These are phyloP conservation scores for Bradypodion pumilum DNA, from an alignment of 2,797 vertebrate genomes.

Conservation along the genomic window DNA sequence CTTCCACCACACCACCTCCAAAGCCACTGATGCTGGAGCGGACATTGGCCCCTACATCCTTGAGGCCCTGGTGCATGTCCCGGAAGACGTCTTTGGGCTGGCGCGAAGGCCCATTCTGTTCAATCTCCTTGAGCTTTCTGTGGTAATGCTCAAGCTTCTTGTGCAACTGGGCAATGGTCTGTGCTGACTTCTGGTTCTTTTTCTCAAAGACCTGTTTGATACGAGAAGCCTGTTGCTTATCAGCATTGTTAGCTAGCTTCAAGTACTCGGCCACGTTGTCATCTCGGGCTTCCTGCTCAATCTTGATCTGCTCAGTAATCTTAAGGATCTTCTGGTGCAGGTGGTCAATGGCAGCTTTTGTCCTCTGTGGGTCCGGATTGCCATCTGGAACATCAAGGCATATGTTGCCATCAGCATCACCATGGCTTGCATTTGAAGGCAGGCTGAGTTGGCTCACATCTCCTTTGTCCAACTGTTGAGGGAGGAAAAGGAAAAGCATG, in stretches of 20 bases:
- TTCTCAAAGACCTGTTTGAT: slow-evolving; percentile 99
- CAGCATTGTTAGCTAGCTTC: slow-evolving; percentile 95
- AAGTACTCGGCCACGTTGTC: slow-evolving; percentile 98
- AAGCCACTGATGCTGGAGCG: slow-evolving; percentile 97
- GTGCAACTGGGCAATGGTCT: slow-evolving; percentile 96
- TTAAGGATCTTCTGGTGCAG: slow-evolving; percentile 98
- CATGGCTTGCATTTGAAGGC: slow-evolving; percentile 83
- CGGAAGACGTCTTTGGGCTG: slow-evolving; percentile 97
- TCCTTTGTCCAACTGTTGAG: slow-evolving; percentile 90
- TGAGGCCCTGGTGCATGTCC: slow-evolving; percentile 98
- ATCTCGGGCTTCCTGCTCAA: slow-evolving; percentile 96
- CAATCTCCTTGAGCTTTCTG: slow-evolving; percentile 94
- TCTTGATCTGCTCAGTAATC: slow-evolving; percentile 97
- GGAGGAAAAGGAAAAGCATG: not conserved
- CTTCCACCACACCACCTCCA: slow-evolving; percentile 93
- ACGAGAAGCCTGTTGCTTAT: slow-evolving; percentile 94
- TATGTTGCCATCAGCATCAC: slow-evolving; percentile 88
- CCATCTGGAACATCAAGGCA: slow-evolving; percentile 86
- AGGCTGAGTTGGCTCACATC: slow-evolving; percentile 85
- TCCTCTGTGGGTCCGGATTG: slow-evolving; percentile 87
- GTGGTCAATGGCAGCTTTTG: slow-evolving; percentile 91
- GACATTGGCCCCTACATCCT: slow-evolving; percentile 94
- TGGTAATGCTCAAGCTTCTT: slow-evolving; percentile 98
- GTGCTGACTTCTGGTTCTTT: slow-evolving; percentile 98
- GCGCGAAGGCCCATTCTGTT: slow-evolving; percentile 94